phyloP scores from a whole-genome alignment of 2,888 invertebrate species.

The Caenorhabditis imperialis region DNA sequence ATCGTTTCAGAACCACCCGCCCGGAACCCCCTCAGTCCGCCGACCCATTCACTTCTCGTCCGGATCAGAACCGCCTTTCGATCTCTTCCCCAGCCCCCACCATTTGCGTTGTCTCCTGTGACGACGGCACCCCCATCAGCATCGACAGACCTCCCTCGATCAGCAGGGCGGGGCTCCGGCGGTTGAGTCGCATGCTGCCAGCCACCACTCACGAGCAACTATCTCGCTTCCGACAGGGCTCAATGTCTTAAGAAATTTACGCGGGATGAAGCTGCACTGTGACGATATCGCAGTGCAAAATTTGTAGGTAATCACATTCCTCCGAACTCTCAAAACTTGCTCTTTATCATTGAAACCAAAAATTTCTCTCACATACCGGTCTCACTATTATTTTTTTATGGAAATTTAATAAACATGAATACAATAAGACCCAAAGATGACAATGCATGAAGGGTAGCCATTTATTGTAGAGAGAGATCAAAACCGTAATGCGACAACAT shows the following conservation, averaged over 20 bases:
- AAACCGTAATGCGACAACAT: slow-evolving; percentile 29
- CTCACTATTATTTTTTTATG: too few relatives aligned
- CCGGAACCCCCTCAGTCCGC: slow-evolving; percentile 3
- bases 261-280: too few relatives aligned
- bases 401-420: too few relatives aligned
- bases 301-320: too few relatives aligned
- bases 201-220: slow-evolving; percentile 53
- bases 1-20: not conserved
- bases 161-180: slow-evolving; percentile 54
- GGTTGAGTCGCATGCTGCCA: slow-evolving; percentile 62
- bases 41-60: slow-evolving; percentile 6
- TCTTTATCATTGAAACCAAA: too few relatives aligned
- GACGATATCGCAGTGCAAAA: too few relatives aligned
- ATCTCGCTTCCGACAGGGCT: slow-evolving; percentile 42
- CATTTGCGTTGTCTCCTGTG: slow-evolving; percentile 51
- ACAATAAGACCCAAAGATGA: too few relatives aligned
- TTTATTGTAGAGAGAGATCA: too few relatives aligned
- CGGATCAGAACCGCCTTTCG: slow-evolving; percentile 33
- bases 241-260: slow-evolving; percentile 16
- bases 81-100: slow-evolving; percentile 48
- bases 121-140: slow-evolving; percentile 32
- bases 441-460: too few relatives aligned
- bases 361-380: too few relatives aligned
- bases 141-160: slow-evolving; percentile 41
- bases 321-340: too few relatives aligned